Evolutionary conservation across 2,113 vertebrate species (phyloP).

Genomic region (Ceyx melanurus): DNA sequence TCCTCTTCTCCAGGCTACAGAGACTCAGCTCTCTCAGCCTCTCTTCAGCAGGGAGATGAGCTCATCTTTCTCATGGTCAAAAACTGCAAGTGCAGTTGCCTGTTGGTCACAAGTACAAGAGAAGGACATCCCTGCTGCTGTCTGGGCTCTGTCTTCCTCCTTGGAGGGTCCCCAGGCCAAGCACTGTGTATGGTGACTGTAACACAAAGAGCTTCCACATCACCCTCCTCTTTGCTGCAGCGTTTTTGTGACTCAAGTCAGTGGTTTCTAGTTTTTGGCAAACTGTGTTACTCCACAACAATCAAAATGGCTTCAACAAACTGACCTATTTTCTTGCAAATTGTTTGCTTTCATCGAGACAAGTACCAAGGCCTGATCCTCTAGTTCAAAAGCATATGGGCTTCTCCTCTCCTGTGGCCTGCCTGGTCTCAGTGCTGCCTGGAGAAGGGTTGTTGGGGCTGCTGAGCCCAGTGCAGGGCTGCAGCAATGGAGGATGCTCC

Average conservation of each 20-base stretch:
- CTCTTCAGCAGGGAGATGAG: too few species aligned
- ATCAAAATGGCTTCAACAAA: neutral
- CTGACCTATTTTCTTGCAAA: neutral
- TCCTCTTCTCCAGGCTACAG: too few species aligned
- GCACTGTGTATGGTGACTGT: neutral
- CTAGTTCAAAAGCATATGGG: neutral
- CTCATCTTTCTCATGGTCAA: conserved; percentile 16
- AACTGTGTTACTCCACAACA: neutral
- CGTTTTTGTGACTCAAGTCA: neutral
- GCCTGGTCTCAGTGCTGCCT: neutral
- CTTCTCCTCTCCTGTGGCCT: neutral
- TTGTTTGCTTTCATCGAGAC: neutral
- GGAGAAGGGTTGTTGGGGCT: neutral
- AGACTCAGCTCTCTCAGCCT: too few species aligned
- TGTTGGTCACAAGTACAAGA: neutral
- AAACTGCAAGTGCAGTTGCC: conserved; percentile 1
- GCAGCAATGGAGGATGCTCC: neutral
- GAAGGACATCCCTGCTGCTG: neutral
- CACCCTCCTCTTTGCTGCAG: neutral
- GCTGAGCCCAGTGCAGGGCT: neutral
- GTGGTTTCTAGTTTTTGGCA: neutral
- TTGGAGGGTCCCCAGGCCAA: neutral
- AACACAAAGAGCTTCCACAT: neutral
- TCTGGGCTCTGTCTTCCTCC: neutral
- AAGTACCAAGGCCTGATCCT: neutral